Base-by-base conservation (phyloP, 2,797 vertebrate genomes). In the Periophthalmus magnuspinnatus region DNA sequence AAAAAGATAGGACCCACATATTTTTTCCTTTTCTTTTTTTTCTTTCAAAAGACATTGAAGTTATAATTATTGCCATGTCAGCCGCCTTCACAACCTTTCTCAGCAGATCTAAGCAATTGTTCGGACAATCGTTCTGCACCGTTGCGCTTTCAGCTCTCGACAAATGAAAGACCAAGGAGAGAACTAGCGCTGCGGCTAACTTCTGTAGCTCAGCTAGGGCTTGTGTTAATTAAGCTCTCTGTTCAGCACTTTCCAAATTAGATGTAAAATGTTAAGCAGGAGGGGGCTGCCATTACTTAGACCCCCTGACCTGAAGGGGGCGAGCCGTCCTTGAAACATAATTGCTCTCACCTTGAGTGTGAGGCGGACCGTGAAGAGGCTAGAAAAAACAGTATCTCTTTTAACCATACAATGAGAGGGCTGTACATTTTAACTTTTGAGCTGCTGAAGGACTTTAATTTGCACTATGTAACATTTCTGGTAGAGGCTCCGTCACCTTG, bases 181-280 rank as follows among this genome's bases (percentile, higher is more conserved):
- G 77, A 69, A 74, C 68, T 7, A 71, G 55, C 1, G 66, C 79
- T 55, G 73, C 61, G 41, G 69, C 67, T 60, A 60, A 80, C 76
- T 82, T 86, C 55, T 71, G 85, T 81, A 80, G 81, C 80, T 78
- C 69, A 67, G 74, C 71, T 14, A 71, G 65, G 74, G 70, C 76
- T 62, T 72, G 73, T 84, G 84, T 88, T 92, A 90, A 91, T 91
- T 90, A 90, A 90, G 83, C 81, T 72, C 81, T 87, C 80, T 77
- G 79, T 84, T 88, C 81, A 84, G 83, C 84, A 86, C 85, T 90
- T 88, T 88, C 70, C 76, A 83, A 89, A 91, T 90, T 87, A 89
- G 87, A 84, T 86, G 80, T 74, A 64, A 86, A 88, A 89, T 86
- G 88, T 90, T 90, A 88, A 91, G 86, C 85, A 78, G 74, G 74